A percentile compares a stretch with the other conserved stretches of the same genome.
Conservation (phyloP, 2,797 vertebrate species). For the Eleutherodactylus coqui region DNA sequence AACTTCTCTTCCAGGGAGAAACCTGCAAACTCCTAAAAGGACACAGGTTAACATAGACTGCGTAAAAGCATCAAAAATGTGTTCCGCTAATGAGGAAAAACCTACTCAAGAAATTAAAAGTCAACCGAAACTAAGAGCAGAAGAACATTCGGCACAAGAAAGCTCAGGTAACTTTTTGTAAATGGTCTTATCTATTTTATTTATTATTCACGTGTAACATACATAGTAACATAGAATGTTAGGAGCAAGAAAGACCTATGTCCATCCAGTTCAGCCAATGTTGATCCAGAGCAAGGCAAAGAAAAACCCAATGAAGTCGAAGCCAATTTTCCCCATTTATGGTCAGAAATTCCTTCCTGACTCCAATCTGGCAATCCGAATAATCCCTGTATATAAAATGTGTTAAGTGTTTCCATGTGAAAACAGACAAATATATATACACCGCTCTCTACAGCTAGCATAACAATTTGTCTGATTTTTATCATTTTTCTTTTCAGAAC, state of each 20-base stretch:
- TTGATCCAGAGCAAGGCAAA: no score
- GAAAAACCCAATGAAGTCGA: no score
- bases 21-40: conserved; percentile 62
- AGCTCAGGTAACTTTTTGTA: conserved; percentile 24
- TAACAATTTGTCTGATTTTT: no score
- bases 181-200: not conserved
- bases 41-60: conserved; percentile 12
- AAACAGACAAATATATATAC: not conserved
- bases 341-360: no score
- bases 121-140: conserved; percentile 63
- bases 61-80: conserved; percentile 62
- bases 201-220: not conserved
- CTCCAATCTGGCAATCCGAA: no score
- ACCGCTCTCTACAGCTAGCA: not conserved
- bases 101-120: conserved; percentile 52
- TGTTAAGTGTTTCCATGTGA: no score
- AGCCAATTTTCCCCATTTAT: no score
- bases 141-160: conserved; percentile 65
- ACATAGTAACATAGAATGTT: no score
- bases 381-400: no score
- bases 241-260: no score
- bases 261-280: no score
- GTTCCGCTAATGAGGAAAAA: conserved; percentile 66
- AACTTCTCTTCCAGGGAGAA: conserved; percentile 39
- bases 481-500: conserved; percentile 66